These are phyloP conservation scores for Anagyrus pseudococci DNA, from an alignment of 2,888 invertebrate species.

Conservation along the genomic window DNA sequence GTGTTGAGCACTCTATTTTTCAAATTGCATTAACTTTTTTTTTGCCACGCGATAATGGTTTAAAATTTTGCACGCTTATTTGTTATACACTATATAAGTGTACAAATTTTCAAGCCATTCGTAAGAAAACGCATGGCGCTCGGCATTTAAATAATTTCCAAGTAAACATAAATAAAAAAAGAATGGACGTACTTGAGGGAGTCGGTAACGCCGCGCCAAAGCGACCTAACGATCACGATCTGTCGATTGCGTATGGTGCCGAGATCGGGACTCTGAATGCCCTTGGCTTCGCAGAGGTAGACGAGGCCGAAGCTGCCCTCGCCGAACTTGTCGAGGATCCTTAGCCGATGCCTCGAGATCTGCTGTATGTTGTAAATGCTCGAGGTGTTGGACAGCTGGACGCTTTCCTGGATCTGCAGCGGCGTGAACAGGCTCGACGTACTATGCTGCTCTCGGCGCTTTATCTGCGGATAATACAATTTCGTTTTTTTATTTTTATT, in stretches of 20 bases:
- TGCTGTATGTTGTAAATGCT: conserved; percentile 54
- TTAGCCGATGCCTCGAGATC: conserved; percentile 82
- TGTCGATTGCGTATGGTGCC: conserved; percentile 72
- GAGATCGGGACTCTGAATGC: conserved; percentile 66
- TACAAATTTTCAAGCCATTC: too few relatives aligned
- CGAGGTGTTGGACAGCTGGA: conserved; percentile 49
- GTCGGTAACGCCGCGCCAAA: conserved; percentile 76
- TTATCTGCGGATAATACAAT: conserved; percentile 63
- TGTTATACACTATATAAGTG: too few relatives aligned
- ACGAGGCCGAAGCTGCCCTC: conserved; percentile 89
- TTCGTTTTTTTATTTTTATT: too few relatives aligned
- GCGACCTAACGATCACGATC: conserved; percentile 76
- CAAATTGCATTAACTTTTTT: too few relatives aligned
- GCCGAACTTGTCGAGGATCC: conserved; percentile 84
- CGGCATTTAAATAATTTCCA: neutral
- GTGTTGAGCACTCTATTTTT: too few relatives aligned
- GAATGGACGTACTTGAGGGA: conserved; percentile 68
- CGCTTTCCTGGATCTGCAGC: conserved; percentile 73
- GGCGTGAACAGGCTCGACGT: conserved; percentile 76
- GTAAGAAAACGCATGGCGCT: neutral
- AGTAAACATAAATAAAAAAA: neutral
- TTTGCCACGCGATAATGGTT: too few relatives aligned
- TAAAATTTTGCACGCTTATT: too few relatives aligned
- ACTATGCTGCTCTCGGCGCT: conserved; percentile 71
- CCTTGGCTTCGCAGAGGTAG: conserved; percentile 80